Evolutionary conservation across 2,888 invertebrate species (phyloP), one percentile per base, ranked within the genome.

Genomic region (Rhimphoctona megacephalus): DNA sequence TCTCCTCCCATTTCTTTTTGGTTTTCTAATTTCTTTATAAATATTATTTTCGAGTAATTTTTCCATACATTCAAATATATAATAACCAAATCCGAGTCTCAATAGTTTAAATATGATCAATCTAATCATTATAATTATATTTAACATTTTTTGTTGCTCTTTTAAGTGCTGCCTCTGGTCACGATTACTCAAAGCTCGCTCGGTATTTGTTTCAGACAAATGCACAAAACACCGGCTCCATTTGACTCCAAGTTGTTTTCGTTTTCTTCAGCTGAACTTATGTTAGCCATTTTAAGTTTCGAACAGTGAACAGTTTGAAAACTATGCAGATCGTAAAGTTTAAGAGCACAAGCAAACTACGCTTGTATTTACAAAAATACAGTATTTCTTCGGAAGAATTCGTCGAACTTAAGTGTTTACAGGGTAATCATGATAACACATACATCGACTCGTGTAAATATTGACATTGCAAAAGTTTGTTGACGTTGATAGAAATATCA

Each of bases 381-480:
- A 30, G 70, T 49, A 49, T 52, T 43, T 14, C 0, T 22, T 67
- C 22, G 11, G 22, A 52, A 3, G 30, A 49, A 72, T 30, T 25
- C 17, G 25, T 19, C 19, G 33, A 19, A 22, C 30, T 17, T 33
- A 19, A 19, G 17, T 72, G 22, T 33, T 73, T 73, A 52, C 36
- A 33, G 17, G 11, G n/a, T 73, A 49, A 33, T 14, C 9, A 52
- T 25, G 73, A 52, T 54, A 73, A 54, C 36, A 49, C 33, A 1
- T 17, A 17, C 30, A 61, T 30, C 30, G 30, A 30, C n/a, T 2
- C 52, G 52, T 54, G 49, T n/a, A 72, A 72, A 79, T 54, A 67
- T 74, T 69, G 67, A 79, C 79, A 61, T 61, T 66, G 1, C 39
- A 72, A 46, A 74, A 46, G 52, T 79, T 79, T 61, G 11, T 61